Evolutionary conservation across 92 coral and sea anemone genomes (phyloP), one percentile per base, ranked within the genome.

Genomic region (Heliopora coerulea): DNA sequence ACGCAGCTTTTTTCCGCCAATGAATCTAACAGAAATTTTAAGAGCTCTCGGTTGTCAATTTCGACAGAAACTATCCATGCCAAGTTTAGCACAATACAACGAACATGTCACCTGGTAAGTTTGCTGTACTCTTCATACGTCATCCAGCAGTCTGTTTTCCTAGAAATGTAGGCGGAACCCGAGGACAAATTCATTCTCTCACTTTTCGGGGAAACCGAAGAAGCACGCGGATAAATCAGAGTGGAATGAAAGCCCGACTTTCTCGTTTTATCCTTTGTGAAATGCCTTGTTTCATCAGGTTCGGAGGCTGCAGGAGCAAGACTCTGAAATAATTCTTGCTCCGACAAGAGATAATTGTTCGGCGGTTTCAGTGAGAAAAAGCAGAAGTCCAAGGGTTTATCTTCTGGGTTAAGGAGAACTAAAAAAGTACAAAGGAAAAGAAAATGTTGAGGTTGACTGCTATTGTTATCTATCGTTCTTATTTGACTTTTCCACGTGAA

Each of bases 341-440:
- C 63, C 2, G 77, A 50, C 46, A 50, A 11, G 12, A 70, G 63
- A n/a, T 70, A 70, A 12, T 28, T 31, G 31, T 25, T 37, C 15
- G 89, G 80, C 37, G 79, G 86, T 54, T 87, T 68, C 31, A 83
- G 31, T 24, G 72, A 75, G 17, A 91, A 77, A 46, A 87, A 80
- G 33, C 96, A 87, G 58, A 56, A 68, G 14, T 88, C 57, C 13
- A 76, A 49, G 6, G 93, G 84, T 44, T 85, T 93, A 60, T 93
- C 98, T 56, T 93, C 96, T 1, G 98, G 98, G 62, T 93, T 95
- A 52, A 93, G 93, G 0, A 93, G 75, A 59, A 93, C 98, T 93
- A 78, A 9, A 56, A 54, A 39, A 59, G 33, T 41, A 73, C 54
- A 73, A 9, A 56, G 37, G n/a, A n/a, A n/a, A n/a, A n/a, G n/a